Conservation (phyloP, 2,888 invertebrate genomes). For the Lasius platythorax region DNA sequence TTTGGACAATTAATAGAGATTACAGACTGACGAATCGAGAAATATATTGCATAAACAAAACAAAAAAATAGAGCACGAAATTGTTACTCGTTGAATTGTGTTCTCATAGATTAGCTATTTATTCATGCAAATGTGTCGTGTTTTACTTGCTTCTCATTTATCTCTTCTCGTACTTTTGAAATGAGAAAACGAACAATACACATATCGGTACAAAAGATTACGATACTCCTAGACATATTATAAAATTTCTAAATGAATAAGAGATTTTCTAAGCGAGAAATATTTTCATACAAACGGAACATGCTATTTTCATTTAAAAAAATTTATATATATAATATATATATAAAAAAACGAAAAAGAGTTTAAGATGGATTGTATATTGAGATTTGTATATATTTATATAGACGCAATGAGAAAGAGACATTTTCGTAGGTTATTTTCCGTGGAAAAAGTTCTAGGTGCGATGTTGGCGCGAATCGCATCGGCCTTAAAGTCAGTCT, state of each 20-base stretch:
- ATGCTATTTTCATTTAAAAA: conserved; percentile 51
- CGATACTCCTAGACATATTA: conserved; percentile 2
- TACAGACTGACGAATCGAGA: conserved; percentile 33
- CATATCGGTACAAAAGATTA: conserved; percentile 40
- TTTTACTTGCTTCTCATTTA: conserved; percentile 35
- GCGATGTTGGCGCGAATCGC: background rate
- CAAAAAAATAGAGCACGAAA: conserved; percentile 5
- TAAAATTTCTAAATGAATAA: conserved; percentile 32
- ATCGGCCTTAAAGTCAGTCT: conserved; percentile 9
- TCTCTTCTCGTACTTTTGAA: conserved; percentile 11
- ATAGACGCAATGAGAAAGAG: conserved; percentile 38
- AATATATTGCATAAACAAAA: conserved; percentile 14
- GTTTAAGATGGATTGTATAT: conserved; percentile 71
- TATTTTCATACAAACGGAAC: conserved; percentile 75
- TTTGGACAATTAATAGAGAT: conserved; percentile 76
- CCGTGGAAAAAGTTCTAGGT: conserved; percentile 17
- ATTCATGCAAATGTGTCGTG: conserved; percentile 24
- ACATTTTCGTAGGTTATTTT: conserved; percentile 54
- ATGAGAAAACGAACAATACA: conserved; percentile 28
- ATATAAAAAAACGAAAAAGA: conserved; percentile 32
- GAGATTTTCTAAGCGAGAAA: conserved; percentile 25
- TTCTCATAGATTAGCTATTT: conserved; percentile 42
- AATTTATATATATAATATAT: conserved; percentile 4
- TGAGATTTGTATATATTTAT: conserved; percentile 77
- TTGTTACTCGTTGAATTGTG: conserved; percentile 47